These are phyloP conservation scores for Theristicus caerulescens DNA, from an alignment of 2,113 vertebrate genomes.

Conservation along the genomic window DNA sequence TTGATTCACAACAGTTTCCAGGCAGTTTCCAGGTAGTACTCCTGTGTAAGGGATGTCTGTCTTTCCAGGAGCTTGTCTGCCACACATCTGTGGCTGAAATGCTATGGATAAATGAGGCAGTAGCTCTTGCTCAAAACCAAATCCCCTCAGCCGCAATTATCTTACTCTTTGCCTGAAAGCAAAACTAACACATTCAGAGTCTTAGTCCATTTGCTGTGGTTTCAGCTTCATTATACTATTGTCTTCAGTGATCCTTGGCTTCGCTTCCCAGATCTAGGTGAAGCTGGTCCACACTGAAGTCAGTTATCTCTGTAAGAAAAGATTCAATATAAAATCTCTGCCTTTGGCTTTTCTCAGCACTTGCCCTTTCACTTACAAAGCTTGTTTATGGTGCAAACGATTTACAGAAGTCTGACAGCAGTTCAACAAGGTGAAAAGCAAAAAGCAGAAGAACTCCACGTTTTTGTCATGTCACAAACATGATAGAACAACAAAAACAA, in stretches of 20 bases:
- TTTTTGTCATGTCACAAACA: constrained; percentile 58
- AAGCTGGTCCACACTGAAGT: neutral
- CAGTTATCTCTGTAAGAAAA: constrained; percentile 49
- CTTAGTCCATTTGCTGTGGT: neutral
- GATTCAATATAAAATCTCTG: constrained; percentile 57
- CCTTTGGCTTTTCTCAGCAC: constrained; percentile 66
- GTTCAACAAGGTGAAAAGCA: constrained; percentile 73
- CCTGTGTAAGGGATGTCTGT: neutral
- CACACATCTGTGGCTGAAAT: neutral
- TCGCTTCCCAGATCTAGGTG: constrained; percentile 41
- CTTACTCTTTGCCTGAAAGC: neutral
- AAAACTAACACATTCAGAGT: neutral
- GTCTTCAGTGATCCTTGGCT: neutral
- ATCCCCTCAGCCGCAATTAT: neutral
- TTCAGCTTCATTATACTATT: neutral
- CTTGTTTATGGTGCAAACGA: constrained; percentile 68
- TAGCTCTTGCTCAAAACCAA: neutral
- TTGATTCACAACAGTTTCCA: neutral
- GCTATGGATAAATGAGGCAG: neutral
- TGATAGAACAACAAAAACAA: constrained; percentile 67
- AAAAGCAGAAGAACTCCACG: constrained; percentile 56
- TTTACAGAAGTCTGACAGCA: constrained; percentile 73
- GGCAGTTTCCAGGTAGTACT: neutral
- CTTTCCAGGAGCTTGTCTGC: neutral
- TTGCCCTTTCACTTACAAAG: constrained; percentile 73